Percentiles rank a stretch among this genome's conserved stretches.
Conservation (phyloP, 2,113 vertebrate species). For the Odocoileus hemionus region DNA sequence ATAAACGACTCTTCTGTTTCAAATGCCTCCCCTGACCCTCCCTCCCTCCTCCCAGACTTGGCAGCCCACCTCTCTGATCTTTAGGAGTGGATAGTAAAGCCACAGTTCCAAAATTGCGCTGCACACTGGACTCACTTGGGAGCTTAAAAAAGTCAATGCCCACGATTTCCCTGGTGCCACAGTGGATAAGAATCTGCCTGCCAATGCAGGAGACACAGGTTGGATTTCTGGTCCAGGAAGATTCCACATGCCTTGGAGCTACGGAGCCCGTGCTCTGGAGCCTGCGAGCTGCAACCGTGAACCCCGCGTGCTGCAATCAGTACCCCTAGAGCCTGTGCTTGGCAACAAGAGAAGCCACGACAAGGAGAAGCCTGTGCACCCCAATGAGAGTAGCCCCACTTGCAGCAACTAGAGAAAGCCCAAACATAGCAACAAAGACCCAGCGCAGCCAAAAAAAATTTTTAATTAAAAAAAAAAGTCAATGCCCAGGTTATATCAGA, state of each 20-base stretch:
- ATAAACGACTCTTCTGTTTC: background rate
- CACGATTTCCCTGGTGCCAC: background rate
- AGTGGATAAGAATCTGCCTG: background rate
- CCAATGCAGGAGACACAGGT: background rate
- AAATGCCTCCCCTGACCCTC: rapidly evolving
- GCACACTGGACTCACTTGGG: background rate
- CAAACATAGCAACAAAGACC: background rate
- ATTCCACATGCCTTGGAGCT: background rate
- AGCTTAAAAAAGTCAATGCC: background rate
- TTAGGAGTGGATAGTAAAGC: background rate
- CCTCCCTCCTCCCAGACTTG: background rate
- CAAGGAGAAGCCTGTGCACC: background rate
- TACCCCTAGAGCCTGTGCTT: background rate
- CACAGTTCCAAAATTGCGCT: background rate
- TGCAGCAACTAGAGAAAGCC: background rate
- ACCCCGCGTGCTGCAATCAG: background rate
- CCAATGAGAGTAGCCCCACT: background rate
- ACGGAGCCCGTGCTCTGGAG: background rate
- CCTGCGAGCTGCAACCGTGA: no score
- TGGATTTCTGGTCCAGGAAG: background rate
- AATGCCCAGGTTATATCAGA: background rate
- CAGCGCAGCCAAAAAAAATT: rapidly evolving
- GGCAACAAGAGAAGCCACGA: background rate
- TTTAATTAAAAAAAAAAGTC: background rate
- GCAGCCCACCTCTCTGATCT: background rate